These are phyloP conservation scores for Melangyna quadrimaculata DNA, from an alignment of 2,888 invertebrate species.

Conservation along the genomic window DNA sequence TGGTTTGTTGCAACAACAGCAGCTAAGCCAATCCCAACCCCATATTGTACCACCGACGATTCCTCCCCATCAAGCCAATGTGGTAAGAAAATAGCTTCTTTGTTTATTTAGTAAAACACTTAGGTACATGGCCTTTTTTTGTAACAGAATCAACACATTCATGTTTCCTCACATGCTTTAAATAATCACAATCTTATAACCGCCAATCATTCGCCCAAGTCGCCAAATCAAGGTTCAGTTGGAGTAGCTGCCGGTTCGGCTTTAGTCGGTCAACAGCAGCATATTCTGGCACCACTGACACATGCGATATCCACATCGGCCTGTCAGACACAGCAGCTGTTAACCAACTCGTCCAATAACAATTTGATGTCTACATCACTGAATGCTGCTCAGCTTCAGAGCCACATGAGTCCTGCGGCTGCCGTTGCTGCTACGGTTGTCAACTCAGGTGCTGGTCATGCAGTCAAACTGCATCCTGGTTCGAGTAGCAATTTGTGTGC, in stretches of 20 bases:
- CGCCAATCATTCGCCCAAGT: conserved; percentile 81
- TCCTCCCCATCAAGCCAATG: conserved; percentile 80
- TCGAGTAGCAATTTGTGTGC: conserved; percentile 39
- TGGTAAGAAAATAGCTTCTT: conserved; percentile 72
- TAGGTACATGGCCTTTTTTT: conserved; percentile 37
- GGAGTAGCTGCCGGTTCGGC: conserved; percentile 59
- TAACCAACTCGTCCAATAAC: conserved; percentile 77
- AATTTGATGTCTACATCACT: conserved; percentile 81
- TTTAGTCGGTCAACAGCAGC: conserved; percentile 77
- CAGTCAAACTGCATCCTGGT: conserved; percentile 68
- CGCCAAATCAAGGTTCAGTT: conserved; percentile 78
- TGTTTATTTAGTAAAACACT: not conserved
- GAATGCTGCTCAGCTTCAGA: conserved; percentile 77
- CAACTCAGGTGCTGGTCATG: conserved; percentile 66
- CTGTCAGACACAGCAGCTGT: conserved; percentile 74
- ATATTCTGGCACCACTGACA: conserved; percentile 75
- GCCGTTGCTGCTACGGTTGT: conserved; percentile 66
- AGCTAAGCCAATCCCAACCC: conserved; percentile 80
- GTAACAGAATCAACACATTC: conserved; percentile 79
- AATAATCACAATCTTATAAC: conserved; percentile 81
- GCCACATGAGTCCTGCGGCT: conserved; percentile 74
- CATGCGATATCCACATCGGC: conserved; percentile 70
- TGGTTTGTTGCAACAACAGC: conserved; percentile 78
- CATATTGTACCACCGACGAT: conserved; percentile 80
- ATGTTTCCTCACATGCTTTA: conserved; percentile 81